Conservation (phyloP, 2,888 invertebrate genomes). For the Sinodicranocentrus sp. region DNA sequence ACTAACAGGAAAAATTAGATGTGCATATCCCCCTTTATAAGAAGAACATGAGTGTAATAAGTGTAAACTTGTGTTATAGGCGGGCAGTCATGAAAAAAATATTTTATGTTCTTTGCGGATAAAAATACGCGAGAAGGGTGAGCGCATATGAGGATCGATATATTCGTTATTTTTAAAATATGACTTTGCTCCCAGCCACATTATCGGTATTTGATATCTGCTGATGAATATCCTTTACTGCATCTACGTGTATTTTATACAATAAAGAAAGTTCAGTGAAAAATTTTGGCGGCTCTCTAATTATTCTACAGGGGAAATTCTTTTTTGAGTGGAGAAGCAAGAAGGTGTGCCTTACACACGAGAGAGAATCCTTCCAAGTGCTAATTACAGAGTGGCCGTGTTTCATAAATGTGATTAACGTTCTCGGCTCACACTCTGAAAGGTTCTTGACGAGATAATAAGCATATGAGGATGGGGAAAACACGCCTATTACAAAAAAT, state of each 20-base stretch:
- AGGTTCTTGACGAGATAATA: conserved; percentile 75
- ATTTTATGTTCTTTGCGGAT: too few relatives aligned
- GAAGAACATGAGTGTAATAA: too few relatives aligned
- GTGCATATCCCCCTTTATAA: neutral
- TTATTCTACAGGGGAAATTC: conserved; percentile 74
- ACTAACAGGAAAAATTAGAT: conserved; percentile 16
- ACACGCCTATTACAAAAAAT: conserved; percentile 63
- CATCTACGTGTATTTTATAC: too few relatives aligned
- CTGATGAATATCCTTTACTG: too few relatives aligned
- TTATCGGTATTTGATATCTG: too few relatives aligned
- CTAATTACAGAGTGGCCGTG: conserved; percentile 75
- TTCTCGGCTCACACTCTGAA: conserved; percentile 45
- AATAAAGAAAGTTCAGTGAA: too few relatives aligned
- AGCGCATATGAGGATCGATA: conserved; percentile 5
- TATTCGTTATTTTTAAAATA: conserved; percentile 45
- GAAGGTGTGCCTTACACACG: conserved; percentile 72
- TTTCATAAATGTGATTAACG: conserved; percentile 76
- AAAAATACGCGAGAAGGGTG: neutral
- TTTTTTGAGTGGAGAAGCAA: too few relatives aligned
- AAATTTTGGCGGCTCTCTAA: conserved; percentile 69
- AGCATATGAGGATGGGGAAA: conserved; percentile 72
- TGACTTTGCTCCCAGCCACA: conserved; percentile 37
- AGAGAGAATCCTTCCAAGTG: conserved; percentile 72
- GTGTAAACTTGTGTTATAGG: too few relatives aligned
- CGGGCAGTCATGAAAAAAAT: too few relatives aligned